Conservation (phyloP, 2,797 vertebrate genomes). For the Uromys caudimaculatus region DNA sequence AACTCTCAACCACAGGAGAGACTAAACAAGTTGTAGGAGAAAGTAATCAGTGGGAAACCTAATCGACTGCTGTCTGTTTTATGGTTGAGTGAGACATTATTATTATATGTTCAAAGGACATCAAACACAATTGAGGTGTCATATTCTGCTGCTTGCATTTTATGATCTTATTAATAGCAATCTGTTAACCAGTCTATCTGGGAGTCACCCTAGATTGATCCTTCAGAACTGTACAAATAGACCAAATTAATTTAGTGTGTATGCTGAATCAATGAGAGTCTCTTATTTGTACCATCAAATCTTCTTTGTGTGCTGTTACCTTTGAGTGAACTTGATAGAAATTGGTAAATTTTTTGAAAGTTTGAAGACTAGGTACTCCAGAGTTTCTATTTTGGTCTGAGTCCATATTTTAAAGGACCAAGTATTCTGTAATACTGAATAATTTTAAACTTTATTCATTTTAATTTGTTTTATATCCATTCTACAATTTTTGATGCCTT, state of each 20-base stretch:
- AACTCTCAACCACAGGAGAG: background rate
- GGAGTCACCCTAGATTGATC: background rate
- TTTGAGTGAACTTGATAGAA: background rate
- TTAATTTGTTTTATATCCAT: background rate
- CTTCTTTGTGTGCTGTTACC: background rate
- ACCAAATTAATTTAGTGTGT: background rate
- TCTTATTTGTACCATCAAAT: background rate
- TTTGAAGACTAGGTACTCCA: background rate
- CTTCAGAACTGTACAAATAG: background rate
- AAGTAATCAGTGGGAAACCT: background rate
- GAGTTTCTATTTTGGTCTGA: background rate
- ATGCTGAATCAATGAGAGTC: background rate
- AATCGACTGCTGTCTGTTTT: background rate
- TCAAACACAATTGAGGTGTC: background rate
- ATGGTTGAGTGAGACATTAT: background rate
- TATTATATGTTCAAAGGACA: background rate
- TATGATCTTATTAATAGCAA: background rate
- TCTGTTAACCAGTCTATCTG: background rate
- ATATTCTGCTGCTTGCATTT: background rate
- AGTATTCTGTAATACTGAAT: background rate
- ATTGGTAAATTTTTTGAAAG: background rate
- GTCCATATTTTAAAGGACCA: background rate
- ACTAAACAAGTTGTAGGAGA: background rate
- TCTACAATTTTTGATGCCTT: background rate
- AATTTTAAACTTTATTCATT: conserved; percentile 1